Conservation (phyloP, 2,888 invertebrate species). For the Crocallis elinguaria region DNA sequence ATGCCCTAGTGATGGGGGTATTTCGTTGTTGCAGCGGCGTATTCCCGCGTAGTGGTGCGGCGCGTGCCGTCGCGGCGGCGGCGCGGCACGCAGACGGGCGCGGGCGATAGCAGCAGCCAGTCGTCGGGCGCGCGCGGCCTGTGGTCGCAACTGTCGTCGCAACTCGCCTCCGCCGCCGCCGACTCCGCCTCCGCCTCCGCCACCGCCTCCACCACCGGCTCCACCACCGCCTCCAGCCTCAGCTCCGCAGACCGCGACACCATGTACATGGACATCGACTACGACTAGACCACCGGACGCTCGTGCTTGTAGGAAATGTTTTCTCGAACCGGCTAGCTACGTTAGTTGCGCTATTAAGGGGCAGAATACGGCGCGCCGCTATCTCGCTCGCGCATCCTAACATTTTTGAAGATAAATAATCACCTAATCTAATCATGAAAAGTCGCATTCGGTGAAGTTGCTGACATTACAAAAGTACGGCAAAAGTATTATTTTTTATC, state of each 20-base stretch:
- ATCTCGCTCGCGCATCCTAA: too few relatives aligned
- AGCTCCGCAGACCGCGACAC: slow-evolving; percentile 50
- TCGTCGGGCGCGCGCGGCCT: slow-evolving; percentile 41
- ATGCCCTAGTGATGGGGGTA: too few relatives aligned
- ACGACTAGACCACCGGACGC: slow-evolving; percentile 60
- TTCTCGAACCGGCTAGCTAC: too few relatives aligned
- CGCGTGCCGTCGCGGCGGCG: slow-evolving; percentile 30
- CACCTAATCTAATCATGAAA: too few relatives aligned
- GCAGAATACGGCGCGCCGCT: too few relatives aligned
- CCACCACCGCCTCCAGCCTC: slow-evolving; percentile 42
- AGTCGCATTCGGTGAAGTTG: too few relatives aligned
- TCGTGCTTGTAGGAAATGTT: too few relatives aligned
- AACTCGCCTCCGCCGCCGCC: slow-evolving; percentile 32
- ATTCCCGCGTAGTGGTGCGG: slow-evolving; percentile 51
- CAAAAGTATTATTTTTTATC: too few relatives aligned
- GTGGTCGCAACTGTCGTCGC: slow-evolving; percentile 48
- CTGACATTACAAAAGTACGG: too few relatives aligned
- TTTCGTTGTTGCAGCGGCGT: slow-evolving; percentile 38
- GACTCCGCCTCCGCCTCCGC: slow-evolving; percentile 37
- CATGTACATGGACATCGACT: slow-evolving; percentile 79
- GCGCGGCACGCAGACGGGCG: slow-evolving; percentile 32
- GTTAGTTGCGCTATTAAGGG: too few relatives aligned
- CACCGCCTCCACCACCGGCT: slow-evolving; percentile 34
- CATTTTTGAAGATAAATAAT: too few relatives aligned
- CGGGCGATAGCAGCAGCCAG: slow-evolving; percentile 37